These are phyloP conservation scores for Callipepla squamata DNA, from an alignment of 2,113 vertebrate species.

Conservation along the genomic window DNA sequence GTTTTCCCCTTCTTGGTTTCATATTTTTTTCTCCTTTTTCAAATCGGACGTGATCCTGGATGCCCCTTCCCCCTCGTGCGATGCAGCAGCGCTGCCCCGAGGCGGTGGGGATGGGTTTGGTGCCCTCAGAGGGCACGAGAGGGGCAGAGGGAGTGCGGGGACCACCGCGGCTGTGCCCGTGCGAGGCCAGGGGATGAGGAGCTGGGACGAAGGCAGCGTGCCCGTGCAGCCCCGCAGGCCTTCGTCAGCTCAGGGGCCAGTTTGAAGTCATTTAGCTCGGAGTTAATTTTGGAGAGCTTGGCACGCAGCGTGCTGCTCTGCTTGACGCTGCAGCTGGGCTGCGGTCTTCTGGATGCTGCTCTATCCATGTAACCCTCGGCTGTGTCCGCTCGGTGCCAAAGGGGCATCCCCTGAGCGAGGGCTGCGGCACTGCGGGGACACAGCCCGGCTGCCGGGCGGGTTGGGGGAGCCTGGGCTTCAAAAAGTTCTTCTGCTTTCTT, in stretches of 20 bases:
- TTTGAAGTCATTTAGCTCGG: conserved; percentile 14
- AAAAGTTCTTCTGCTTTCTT: background rate
- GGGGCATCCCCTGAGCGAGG: background rate
- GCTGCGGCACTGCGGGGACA: background rate
- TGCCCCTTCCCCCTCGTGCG: background rate
- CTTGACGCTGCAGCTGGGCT: background rate
- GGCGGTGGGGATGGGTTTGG: background rate
- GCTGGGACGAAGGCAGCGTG: background rate
- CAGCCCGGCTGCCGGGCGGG: background rate
- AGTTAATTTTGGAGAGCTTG: conserved; percentile 53
- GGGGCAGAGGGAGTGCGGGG: background rate
- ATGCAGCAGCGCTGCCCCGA: conserved; percentile 10
- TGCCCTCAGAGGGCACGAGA: background rate
- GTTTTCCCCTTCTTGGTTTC: background rate
- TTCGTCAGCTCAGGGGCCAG: conserved; percentile 23
- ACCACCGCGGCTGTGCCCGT: too few species aligned
- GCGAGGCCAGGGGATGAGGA: background rate
- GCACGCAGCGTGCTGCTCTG: background rate
- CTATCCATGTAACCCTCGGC: background rate
- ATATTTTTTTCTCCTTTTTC: background rate
- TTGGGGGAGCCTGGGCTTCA: background rate
- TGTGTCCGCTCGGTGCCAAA: background rate
- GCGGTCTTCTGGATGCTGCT: background rate
- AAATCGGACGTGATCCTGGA: background rate
- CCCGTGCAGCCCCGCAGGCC: background rate